These are phyloP conservation scores for Cotesia typhae DNA, from an alignment of 1,140 invertebrate genomes.

Conservation along the genomic window DNA sequence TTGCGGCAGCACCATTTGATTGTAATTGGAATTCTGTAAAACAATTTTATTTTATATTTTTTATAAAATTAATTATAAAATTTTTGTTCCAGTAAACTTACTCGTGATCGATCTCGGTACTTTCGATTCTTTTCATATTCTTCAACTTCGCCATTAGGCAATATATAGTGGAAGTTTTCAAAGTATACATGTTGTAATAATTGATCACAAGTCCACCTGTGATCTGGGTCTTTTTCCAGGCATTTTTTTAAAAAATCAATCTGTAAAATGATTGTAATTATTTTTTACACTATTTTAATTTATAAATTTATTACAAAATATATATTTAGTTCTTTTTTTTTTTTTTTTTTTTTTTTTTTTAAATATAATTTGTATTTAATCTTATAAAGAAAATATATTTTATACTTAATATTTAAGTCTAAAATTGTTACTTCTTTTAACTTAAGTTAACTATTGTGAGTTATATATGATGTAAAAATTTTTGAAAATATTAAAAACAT, in stretches of 20 bases:
- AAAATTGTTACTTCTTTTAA: too few relatives aligned
- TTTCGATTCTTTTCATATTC: constrained; percentile 74
- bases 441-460: too few relatives aligned
- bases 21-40: constrained; percentile 68
- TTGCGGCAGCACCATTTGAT: constrained; percentile 71
- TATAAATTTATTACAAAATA: neutral
- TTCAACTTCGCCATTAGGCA: constrained; percentile 75
- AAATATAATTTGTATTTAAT: too few relatives aligned
- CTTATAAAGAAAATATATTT: too few relatives aligned
- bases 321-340: neutral
- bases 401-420: too few relatives aligned
- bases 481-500: too few relatives aligned
- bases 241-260: constrained; percentile 95
- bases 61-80: constrained; percentile 25
- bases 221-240: constrained; percentile 91
- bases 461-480: too few relatives aligned
- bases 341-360: too few relatives aligned
- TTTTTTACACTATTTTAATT: constrained; percentile 2
- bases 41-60: constrained; percentile 29
- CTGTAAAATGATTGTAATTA: constrained; percentile 39
- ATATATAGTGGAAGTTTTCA: constrained; percentile 79
- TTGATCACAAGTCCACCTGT: constrained; percentile 91
- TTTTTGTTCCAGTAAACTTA: constrained; percentile 51
- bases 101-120: constrained; percentile 70
- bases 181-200: constrained; percentile 90